These are phyloP conservation scores for Gila robusta DNA, from an alignment of 2,797 vertebrate genomes.

Conservation along the genomic window DNA sequence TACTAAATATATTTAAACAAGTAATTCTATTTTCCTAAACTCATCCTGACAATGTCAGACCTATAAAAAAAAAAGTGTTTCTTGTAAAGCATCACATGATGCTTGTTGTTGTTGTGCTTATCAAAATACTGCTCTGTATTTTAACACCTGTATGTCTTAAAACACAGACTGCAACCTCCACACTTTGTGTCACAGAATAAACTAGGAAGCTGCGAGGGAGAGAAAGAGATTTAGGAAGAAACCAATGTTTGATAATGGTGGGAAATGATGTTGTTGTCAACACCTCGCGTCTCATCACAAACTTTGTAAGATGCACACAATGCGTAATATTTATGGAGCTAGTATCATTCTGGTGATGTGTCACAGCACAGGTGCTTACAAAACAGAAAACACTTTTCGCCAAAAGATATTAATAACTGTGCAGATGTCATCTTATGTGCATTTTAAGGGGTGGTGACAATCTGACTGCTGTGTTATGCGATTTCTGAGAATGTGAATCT, in stretches of 20 bases:
- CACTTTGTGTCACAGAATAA: slow-evolving; percentile 21
- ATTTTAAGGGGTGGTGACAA: slow-evolving; percentile 29
- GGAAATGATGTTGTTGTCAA: slow-evolving; percentile 44
- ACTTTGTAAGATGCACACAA: slow-evolving; percentile 12
- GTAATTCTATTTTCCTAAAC: slow-evolving; percentile 56
- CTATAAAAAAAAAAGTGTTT: slow-evolving; percentile 54
- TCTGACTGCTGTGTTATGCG: slow-evolving; percentile 31
- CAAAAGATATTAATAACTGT: slow-evolving; percentile 46
- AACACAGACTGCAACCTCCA: slow-evolving; percentile 46
- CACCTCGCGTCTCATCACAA: slow-evolving; percentile 27
- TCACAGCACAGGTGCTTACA: slow-evolving; percentile 40
- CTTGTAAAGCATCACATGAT: slow-evolving; percentile 51
- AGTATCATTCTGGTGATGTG: slow-evolving; percentile 31
- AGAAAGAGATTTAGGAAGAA: not conserved
- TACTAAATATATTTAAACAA: slow-evolving; percentile 57
- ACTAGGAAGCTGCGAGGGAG: slow-evolving; percentile 11
- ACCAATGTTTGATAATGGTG: slow-evolving; percentile 27
- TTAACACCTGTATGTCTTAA: slow-evolving; percentile 60
- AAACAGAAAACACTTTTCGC: slow-evolving; percentile 31
- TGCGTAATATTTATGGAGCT: slow-evolving; percentile 23
- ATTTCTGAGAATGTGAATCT: slow-evolving; percentile 10
- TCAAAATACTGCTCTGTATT: slow-evolving; percentile 56
- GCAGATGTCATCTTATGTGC: slow-evolving; percentile 14
- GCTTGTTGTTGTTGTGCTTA: slow-evolving; percentile 51
- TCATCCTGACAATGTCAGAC: slow-evolving; percentile 52